Conservation (phyloP, 2,888 invertebrate genomes). For the Chirona hameri region DNA sequence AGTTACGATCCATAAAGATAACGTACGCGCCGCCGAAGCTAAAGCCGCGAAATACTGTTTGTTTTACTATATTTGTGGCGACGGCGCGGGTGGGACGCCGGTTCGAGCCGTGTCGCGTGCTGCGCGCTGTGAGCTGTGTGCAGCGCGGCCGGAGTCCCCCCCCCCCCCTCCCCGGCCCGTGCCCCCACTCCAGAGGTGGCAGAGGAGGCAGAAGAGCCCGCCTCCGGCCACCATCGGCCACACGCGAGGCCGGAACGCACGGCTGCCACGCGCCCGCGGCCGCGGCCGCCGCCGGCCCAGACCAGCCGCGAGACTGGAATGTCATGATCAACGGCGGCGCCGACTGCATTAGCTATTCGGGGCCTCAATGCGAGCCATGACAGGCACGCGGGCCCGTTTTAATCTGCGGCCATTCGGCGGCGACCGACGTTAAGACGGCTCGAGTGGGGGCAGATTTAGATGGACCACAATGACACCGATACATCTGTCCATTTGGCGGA, state of each 20-base stretch:
- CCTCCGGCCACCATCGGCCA: background rate
- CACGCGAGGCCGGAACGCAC: background rate
- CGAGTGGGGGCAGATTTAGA: conserved; percentile 10
- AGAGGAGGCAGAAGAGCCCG: background rate
- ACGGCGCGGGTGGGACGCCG: background rate
- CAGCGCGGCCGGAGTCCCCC: background rate
- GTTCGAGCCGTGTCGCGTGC: background rate
- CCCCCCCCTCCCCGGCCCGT: background rate
- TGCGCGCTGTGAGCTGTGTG: too few relatives aligned
- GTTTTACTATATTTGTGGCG: conserved; percentile 24
- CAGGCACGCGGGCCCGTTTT: background rate
- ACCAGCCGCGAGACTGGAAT: background rate
- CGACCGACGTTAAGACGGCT: background rate
- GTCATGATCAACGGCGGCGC: background rate
- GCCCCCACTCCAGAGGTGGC: background rate
- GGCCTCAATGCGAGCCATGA: conserved; percentile 8
- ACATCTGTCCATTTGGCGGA: background rate
- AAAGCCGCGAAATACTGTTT: conserved; percentile 27
- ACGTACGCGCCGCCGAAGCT: background rate
- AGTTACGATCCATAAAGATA: conserved; percentile 4
- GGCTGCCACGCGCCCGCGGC: background rate
- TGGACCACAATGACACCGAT: conserved; percentile 28
- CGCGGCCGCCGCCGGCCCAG: background rate
- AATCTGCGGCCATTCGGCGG: background rate
- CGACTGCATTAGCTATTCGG: conserved; percentile 8